A percentile compares a stretch with the other conserved stretches of the same genome.
These are phyloP conservation scores for Gymnopithys bicolor DNA, from an alignment of 2,797 vertebrate species.

Conservation along the genomic window DNA sequence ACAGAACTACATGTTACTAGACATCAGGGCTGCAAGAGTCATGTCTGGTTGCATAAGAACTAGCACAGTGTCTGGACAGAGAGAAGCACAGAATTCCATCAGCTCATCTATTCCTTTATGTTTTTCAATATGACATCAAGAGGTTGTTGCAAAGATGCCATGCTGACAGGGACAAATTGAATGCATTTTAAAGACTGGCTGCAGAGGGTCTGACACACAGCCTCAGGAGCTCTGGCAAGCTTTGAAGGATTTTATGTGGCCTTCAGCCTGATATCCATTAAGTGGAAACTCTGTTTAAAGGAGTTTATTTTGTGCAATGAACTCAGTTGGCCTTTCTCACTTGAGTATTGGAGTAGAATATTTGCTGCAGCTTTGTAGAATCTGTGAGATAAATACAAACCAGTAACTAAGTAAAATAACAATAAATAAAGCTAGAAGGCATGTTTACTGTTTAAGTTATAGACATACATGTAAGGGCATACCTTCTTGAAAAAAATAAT, in stretches of 20 bases:
- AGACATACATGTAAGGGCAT: neutral
- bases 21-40: neutral
- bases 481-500: neutral
- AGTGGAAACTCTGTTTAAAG: neutral
- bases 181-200: neutral
- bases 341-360: neutral
- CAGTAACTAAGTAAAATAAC: neutral
- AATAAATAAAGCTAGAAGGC: neutral
- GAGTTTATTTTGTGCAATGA: neutral
- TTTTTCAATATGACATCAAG: neutral
- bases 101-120: neutral
- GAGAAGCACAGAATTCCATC: neutral
- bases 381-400: neutral
- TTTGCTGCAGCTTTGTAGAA: neutral
- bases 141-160: neutral
- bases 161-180: neutral
- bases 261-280: neutral
- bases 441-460: neutral
- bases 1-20: neutral
- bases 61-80: neutral
- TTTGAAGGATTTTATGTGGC: neutral
- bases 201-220: neutral
- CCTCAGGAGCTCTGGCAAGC: neutral
- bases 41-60: neutral
- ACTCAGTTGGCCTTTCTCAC: slow-evolving; percentile 14